These are phyloP conservation scores for Deroplatys truncata DNA, from an alignment of 2,888 invertebrate species.

Conservation along the genomic window DNA sequence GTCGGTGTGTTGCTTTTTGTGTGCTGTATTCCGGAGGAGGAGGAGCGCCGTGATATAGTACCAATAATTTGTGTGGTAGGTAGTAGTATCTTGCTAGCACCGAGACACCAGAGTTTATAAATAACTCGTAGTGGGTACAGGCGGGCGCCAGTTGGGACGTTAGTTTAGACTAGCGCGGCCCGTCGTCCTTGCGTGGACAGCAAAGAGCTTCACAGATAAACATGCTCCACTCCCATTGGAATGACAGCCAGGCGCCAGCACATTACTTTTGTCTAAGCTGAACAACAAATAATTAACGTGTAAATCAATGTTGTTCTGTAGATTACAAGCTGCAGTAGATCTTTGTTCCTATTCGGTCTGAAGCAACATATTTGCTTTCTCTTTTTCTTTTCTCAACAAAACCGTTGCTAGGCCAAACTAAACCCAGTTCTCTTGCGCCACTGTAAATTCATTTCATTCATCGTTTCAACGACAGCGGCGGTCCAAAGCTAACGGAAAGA, in stretches of 20 bases:
- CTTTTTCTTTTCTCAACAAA: no score
- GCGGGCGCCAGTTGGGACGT: slow-evolving; percentile 5
- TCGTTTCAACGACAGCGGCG: no score
- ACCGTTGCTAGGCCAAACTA: no score
- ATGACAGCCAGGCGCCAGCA: background rate
- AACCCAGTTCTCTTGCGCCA: background rate
- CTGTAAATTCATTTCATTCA: no score
- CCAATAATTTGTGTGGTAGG: background rate
- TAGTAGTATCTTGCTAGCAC: background rate
- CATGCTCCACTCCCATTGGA: background rate
- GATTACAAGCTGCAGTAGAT: background rate
- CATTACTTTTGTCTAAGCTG: background rate
- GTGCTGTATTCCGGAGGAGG: background rate
- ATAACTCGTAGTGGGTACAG: background rate
- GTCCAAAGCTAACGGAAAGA: no score
- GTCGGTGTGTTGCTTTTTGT: background rate
- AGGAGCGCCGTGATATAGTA: background rate
- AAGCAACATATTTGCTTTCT: no score
- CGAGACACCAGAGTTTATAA: background rate
- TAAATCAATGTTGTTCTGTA: no score
- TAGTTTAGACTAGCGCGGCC: slow-evolving; percentile 5
- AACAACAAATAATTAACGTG: background rate
- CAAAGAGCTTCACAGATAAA: background rate
- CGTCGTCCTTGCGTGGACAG: slow-evolving; percentile 14
- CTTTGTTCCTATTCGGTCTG: background rate